phyloP scores from a whole-genome alignment of 2,113 vertebrate genomes.

The Merops nubicus region DNA sequence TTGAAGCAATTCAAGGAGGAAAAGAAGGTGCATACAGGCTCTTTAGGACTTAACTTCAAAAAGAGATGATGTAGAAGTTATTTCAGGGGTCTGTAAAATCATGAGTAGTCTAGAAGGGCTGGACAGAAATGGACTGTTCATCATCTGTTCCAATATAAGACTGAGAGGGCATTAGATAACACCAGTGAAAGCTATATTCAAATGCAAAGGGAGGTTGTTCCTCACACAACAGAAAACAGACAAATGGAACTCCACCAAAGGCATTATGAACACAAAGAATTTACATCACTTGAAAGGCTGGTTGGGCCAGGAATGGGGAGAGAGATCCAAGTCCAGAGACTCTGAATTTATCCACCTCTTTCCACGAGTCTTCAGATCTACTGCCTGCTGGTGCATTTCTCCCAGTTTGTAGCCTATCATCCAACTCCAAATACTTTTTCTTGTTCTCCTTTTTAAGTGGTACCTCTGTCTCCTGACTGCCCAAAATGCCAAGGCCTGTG shows the following conservation, averaged over 20 bases:
- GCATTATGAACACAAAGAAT: background rate
- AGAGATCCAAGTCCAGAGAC: background rate
- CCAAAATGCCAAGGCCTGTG: background rate
- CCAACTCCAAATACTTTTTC: background rate
- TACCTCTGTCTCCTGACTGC: background rate
- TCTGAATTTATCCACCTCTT: background rate
- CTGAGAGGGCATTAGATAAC: background rate
- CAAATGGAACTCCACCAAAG: background rate
- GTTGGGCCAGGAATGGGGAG: background rate
- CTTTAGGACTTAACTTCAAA: background rate
- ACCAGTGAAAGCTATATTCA: background rate
- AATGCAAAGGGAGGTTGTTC: background rate
- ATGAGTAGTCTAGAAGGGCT: background rate
- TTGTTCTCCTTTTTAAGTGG: background rate
- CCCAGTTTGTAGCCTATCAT: background rate
- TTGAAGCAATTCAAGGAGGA: background rate
- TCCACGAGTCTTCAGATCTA: background rate
- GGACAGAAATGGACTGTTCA: background rate
- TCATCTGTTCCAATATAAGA: background rate
- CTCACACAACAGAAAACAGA: background rate
- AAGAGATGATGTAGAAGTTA: background rate
- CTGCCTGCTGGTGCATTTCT: background rate
- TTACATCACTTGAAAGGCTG: background rate
- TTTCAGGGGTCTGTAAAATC: background rate
- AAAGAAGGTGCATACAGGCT: background rate